phyloP scores from a whole-genome alignment of 2,797 vertebrate species.

The Rhinatrema bivittatum region DNA sequence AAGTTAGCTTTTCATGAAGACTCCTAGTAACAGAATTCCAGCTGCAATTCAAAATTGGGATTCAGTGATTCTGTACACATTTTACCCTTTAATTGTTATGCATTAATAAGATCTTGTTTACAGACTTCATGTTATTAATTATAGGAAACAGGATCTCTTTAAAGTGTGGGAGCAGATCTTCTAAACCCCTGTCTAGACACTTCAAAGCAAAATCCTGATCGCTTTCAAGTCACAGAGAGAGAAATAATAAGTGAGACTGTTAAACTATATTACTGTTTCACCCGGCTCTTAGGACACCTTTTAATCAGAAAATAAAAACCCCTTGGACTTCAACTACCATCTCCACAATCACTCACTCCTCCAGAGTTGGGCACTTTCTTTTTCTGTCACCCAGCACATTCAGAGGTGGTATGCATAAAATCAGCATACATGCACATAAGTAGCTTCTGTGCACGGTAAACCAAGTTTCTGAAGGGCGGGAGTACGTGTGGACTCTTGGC shows the following conservation, averaged over 20 bases:
- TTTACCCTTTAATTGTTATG: constrained; percentile 32
- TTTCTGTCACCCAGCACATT: constrained; percentile 58
- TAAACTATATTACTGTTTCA: no score
- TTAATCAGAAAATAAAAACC: neutral
- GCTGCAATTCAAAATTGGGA: constrained; percentile 13
- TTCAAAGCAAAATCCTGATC: constrained; percentile 35
- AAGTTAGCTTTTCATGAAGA: neutral
- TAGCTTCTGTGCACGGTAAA: no score
- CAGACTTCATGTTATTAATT: constrained; percentile 54
- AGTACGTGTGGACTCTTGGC: no score
- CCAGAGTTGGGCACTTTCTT: constrained; percentile 57
- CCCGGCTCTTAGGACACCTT: no score
- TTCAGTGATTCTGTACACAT: constrained; percentile 18
- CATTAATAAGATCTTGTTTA: constrained; percentile 46
- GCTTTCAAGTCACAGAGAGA: constrained; percentile 43
- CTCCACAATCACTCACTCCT: constrained; percentile 33
- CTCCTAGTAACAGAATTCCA: constrained; percentile 5
- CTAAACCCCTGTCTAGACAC: constrained; percentile 42
- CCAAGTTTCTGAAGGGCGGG: no score
- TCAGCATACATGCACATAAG: no score
- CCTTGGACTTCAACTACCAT: constrained; percentile 21
- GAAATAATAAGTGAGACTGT: no score
- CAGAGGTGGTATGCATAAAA: no score
- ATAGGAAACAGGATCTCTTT: constrained; percentile 45
- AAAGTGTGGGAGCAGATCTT: constrained; percentile 35